Evolutionary conservation across 2,888 invertebrate species (phyloP), one percentile per base, ranked within the genome.

Genomic region (Blastobasis adustella): DNA sequence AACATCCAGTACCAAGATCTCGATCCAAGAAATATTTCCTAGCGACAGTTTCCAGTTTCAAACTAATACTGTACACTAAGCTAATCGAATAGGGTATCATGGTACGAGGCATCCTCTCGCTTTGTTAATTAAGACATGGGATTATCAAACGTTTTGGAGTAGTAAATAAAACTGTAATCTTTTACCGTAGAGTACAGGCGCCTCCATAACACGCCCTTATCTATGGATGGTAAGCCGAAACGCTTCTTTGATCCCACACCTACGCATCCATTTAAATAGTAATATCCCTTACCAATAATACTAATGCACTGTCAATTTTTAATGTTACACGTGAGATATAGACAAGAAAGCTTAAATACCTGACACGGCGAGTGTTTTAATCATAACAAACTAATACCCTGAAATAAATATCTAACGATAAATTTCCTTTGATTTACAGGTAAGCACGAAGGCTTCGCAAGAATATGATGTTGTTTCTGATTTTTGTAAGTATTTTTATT

Each of bases 91-190:
- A 45, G 37, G 8, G 9, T 48, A 8, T 55, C 52, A 43, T 55
- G 38, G 52, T 52, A 52, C 54, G 4, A 61, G 73, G 65, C 61
- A 66, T 71, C 70, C 79, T 76, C 82, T 79, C 82, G 82, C 81
- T 82, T 74, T 74, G 85, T 87, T 88, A 88, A 88, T 88, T 87
- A 88, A 88, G 88, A 88, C 87, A 84, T 86, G 84, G 49, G 81
- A 85, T 87, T 87, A 88, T 86, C 84, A 79, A 86, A 81, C 82
- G 82, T 80, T 84, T 84, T 80, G 71, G 79, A 76, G 87, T 75
- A 82, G 86, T 87, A 87, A 88, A 88, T 86, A 87, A 86, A 88
- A 81, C 74, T 78, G 73, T 85, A 85, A 88, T 87, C 87, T 86
- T 71, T 74, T 70, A 73, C 75, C 65, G 72, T 78, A 76, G 73